Conservation (phyloP, 2,113 vertebrate species). For the Heterochromis multidens region DNA sequence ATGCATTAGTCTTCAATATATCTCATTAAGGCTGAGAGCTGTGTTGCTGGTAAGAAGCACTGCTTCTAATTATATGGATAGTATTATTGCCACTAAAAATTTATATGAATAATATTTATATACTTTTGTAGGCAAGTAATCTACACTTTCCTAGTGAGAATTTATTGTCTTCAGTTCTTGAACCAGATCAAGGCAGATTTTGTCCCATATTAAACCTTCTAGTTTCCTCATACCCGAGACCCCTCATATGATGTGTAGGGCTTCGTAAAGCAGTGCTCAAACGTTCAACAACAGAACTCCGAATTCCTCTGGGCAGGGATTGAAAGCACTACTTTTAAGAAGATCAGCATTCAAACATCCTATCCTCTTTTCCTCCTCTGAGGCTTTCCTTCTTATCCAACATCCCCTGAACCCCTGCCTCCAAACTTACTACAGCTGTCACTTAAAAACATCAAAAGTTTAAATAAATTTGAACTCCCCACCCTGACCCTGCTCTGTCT, state of each 20-base stretch:
- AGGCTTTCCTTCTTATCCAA: neutral
- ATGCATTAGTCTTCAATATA: neutral
- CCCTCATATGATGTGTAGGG: neutral
- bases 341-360: neutral
- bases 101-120: neutral
- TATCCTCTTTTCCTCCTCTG: neutral
- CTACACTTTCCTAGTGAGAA: neutral
- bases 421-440: neutral
- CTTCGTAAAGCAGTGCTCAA: neutral
- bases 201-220: neutral
- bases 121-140: neutral
- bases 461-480: neutral
- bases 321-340: neutral
- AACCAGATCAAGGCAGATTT: neutral
- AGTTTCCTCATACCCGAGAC: neutral
- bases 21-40: neutral
- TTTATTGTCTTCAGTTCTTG: neutral
- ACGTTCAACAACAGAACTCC: neutral
- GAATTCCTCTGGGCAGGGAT: neutral
- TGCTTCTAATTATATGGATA: neutral
- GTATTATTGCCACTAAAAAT: neutral
- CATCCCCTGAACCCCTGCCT: neutral
- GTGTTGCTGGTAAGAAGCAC: too few species aligned
- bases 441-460: neutral
- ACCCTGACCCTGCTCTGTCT: neutral